Evolutionary conservation across 2,797 vertebrate genomes (phyloP), one percentile per base, ranked within the genome.

Genomic region (Smutsia temminckii): DNA sequence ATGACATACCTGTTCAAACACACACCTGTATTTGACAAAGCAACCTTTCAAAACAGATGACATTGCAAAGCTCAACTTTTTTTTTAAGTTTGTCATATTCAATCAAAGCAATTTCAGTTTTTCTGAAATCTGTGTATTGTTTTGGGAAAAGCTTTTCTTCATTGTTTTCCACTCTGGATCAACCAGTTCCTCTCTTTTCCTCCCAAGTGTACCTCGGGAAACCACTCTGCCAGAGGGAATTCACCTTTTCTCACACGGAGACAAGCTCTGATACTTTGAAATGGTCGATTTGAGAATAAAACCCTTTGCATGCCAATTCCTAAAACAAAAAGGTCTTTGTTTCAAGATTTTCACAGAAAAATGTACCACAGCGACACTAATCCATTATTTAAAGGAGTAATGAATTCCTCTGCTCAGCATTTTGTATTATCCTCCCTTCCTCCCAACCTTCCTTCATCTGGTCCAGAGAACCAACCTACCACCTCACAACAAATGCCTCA

Each of bases 21-120:
- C 96, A 98, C 95, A 97, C 98, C 98, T 98, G 97, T 89, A 97
- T 92, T 91, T 94, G 97, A 98, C 98, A 98, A 98, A 97, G 97
- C 96, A 83, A 75, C 64, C 97, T 98, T 98, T 98, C 97, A 98
- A 97, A 97, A 95, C 93, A 95, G 94, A 98, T 27, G 51, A 85
- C 89, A 59, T 84, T 92, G 96, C 96, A 97, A 96, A 96, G 86
- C 86, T 81, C 61, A 95, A 57, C 69, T 37, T 94, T 94, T 84
- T 89, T 71, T 74, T 91, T 95, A 94, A 96, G 95, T 95, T 94
- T 95, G 91, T 97, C 94, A 95, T 72, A 95, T 95, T 89, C 46
- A 87, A 91, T 96, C 95, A 97, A 97, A 97, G 96, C 68, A 80
- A 97, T 97, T 98, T 97, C 97, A 98, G 97, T 96, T 96, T 96